Conservation (phyloP, 2,888 invertebrate species). For the Exephanes ischioxanthus region DNA sequence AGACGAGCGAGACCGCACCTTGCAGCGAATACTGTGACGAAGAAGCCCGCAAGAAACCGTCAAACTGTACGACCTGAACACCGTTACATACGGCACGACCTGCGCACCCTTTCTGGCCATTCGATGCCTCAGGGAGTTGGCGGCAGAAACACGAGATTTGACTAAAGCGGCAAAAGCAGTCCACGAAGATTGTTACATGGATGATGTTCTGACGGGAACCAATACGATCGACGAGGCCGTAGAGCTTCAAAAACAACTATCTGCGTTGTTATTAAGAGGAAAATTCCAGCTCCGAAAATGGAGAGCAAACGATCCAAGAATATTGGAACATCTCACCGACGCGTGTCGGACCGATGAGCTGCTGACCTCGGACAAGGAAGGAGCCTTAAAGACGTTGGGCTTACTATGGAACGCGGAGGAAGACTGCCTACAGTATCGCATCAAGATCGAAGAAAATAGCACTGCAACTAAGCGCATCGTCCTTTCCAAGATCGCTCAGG, state of each 20-base stretch:
- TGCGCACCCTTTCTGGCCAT: conserved; percentile 59
- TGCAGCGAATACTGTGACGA: conserved; percentile 58
- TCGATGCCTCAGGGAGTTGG: conserved; percentile 48
- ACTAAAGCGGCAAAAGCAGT: conserved; percentile 40
- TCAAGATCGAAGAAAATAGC: conserved; percentile 10
- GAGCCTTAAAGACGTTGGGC: conserved; percentile 53
- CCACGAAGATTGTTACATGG: conserved; percentile 57
- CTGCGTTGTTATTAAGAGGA: conserved; percentile 23
- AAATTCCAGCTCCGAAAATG: conserved; percentile 53
- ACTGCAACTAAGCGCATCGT: conserved; percentile 44
- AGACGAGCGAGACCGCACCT: conserved; percentile 29
- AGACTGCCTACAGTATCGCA: conserved; percentile 44
- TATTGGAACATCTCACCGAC: conserved; percentile 37
- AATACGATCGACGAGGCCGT: conserved; percentile 5
- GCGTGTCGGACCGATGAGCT: conserved; percentile 41
- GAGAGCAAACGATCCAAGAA: conserved; percentile 41
- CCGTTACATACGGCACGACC: conserved; percentile 56
- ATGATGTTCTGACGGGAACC: conserved; percentile 56
- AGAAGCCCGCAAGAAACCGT: conserved; percentile 18
- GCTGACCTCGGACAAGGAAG: conserved; percentile 44
- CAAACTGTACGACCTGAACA: conserved; percentile 46
- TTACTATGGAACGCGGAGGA: conserved; percentile 52
- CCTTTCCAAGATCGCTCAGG: conserved; percentile 49
- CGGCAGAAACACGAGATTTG: neutral
- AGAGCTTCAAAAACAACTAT: conserved; percentile 16